A percentile compares a stretch with the other conserved stretches of the same genome.
These are phyloP conservation scores for Oxycera nigricornis DNA, from an alignment of 2,888 invertebrate species.

Conservation along the genomic window DNA sequence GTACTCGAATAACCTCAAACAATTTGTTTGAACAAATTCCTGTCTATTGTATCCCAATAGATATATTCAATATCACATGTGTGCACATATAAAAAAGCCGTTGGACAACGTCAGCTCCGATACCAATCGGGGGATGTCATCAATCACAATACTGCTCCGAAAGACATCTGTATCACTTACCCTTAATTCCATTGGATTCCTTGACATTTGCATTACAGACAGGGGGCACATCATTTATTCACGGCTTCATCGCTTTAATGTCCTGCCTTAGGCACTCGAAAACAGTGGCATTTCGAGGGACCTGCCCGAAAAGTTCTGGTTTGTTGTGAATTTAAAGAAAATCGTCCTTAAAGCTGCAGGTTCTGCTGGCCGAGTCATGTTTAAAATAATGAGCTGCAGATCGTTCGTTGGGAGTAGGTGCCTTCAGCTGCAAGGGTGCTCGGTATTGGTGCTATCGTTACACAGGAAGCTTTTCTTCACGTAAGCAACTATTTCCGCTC, in stretches of 20 bases:
- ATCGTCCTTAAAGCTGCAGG: background rate
- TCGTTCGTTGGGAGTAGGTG: background rate
- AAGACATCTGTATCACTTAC: slow-evolving; percentile 51
- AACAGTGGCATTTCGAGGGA: background rate
- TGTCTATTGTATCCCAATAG: background rate
- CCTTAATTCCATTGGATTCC: slow-evolving; percentile 48
- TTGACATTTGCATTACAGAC: slow-evolving; percentile 42
- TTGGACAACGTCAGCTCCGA: slow-evolving; percentile 14
- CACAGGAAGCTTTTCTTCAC: slow-evolving; percentile 44
- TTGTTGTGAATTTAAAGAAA: background rate
- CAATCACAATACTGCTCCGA: slow-evolving; percentile 49
- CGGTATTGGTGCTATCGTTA: slow-evolving; percentile 21
- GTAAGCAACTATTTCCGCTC: slow-evolving; percentile 43
- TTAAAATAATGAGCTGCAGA: slow-evolving; percentile 16
- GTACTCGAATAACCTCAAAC: slow-evolving; percentile 48
- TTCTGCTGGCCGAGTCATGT: background rate
- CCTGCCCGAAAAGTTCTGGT: background rate
- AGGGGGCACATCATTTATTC: slow-evolving; percentile 44
- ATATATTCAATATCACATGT: background rate
- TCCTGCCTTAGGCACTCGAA: slow-evolving; percentile 19
- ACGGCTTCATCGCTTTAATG: slow-evolving; percentile 43
- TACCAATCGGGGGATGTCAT: slow-evolving; percentile 42
- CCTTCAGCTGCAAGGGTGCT: background rate
- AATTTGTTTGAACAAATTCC: slow-evolving; percentile 45
- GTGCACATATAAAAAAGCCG: background rate